phyloP scores from a whole-genome alignment of 2,888 invertebrate genomes.

The Erannis defoliaria region DNA sequence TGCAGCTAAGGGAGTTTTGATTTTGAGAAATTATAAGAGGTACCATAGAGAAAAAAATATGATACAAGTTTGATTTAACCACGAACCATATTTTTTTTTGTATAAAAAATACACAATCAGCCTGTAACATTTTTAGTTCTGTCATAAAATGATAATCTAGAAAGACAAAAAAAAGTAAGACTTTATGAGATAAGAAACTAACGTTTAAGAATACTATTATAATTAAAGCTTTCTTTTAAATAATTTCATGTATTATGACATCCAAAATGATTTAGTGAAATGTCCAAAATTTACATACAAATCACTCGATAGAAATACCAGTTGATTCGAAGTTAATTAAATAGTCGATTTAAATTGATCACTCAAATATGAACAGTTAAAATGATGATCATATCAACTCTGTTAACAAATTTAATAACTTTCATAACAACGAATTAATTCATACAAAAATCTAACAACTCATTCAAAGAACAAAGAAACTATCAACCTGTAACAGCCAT shows the following conservation, averaged over 20 bases:
- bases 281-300: background rate
- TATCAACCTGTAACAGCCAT: slow-evolving; percentile 19
- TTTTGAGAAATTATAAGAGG: too few relatives aligned
- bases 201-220: background rate
- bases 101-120: too few relatives aligned
- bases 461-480: slow-evolving; percentile 24
- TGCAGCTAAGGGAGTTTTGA: background rate
- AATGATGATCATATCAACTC: background rate
- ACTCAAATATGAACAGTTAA: background rate
- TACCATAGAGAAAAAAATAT: background rate
- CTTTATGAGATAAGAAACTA: background rate
- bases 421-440: slow-evolving; percentile 2
- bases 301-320: background rate
- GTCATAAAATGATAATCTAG: too few relatives aligned
- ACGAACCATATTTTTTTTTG: too few relatives aligned
- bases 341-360: background rate
- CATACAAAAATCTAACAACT: slow-evolving; percentile 9
- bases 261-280: background rate
- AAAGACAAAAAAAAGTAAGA: too few relatives aligned
- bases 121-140: background rate
- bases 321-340: background rate
- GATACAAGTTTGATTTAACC: too few relatives aligned
- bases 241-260: background rate
- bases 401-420: background rate
- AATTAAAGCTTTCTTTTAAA: background rate